Evolutionary conservation across 1,140 invertebrate genomes (phyloP).

Genomic region (Diabrotica virgifera): DNA sequence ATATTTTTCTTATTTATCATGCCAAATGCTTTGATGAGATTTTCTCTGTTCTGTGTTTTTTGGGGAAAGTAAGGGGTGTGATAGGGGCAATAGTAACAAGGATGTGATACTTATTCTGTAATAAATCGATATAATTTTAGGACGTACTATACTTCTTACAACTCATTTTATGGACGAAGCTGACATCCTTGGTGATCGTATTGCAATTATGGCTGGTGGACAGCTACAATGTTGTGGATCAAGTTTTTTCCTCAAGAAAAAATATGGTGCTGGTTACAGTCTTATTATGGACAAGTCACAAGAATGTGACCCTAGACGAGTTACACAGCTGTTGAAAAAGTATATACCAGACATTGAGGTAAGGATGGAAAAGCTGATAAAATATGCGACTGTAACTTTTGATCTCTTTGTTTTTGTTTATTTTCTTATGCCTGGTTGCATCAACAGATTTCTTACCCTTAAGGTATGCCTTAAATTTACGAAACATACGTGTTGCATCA

Average conservation of each 20-base stretch:
- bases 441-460: too few relatives aligned
- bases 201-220: conserved; percentile 85
- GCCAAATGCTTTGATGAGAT: too few relatives aligned
- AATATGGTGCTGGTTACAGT: conserved; percentile 72
- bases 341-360: conserved; percentile 37
- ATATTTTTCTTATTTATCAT: too few relatives aligned
- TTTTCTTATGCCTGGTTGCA: too few relatives aligned
- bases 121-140: conserved; percentile 30
- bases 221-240: conserved; percentile 80
- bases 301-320: conserved; percentile 52
- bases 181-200: conserved; percentile 88
- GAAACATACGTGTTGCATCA: too few relatives aligned
- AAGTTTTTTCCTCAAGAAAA: conserved; percentile 83
- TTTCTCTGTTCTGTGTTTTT: too few relatives aligned
- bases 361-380: background rate
- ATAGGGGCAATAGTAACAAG: too few relatives aligned
- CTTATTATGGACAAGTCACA: conserved; percentile 53
- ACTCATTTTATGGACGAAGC: conserved; percentile 99
- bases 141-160: conserved; percentile 81
- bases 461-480: too few relatives aligned
- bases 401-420: too few relatives aligned
- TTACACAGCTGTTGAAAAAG: conserved; percentile 30
- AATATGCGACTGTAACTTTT: too few relatives aligned
- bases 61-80: too few relatives aligned
- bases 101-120: too few relatives aligned